phyloP scores from a whole-genome alignment of 2,113 vertebrate species.

The Phainopepla nitens region DNA sequence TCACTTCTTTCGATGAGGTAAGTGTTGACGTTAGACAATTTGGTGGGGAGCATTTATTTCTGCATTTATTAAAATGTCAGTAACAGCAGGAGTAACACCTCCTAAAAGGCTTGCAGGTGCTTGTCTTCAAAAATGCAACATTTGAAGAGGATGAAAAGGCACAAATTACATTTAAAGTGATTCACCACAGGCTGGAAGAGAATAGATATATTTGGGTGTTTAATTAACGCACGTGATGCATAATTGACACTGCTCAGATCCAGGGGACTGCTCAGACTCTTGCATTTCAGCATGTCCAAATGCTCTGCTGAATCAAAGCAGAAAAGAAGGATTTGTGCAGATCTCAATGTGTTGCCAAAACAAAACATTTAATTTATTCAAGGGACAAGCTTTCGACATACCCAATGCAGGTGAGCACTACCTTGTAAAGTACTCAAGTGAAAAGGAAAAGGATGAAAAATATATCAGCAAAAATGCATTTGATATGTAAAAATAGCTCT shows the following conservation, averaged over 20 bases:
- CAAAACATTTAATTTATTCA: conserved; percentile 32
- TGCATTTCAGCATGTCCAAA: conserved; percentile 2
- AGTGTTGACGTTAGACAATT: conserved; percentile 68
- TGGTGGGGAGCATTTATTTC: conserved; percentile 64
- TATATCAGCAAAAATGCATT: conserved; percentile 12
- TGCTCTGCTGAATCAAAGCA: neutral
- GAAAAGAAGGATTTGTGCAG: neutral
- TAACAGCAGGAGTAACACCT: conserved; percentile 50
- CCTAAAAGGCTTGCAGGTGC: conserved; percentile 64
- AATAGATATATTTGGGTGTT: neutral
- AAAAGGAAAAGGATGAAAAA: conserved; percentile 38
- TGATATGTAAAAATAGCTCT: neutral
- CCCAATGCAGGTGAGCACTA: neutral
- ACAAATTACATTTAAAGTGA: neutral
- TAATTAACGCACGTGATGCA: neutral
- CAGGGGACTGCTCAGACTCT: neutral
- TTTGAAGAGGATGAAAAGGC: conserved; percentile 1
- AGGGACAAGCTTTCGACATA: neutral
- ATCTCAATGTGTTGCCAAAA: neutral
- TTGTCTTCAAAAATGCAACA: conserved; percentile 46
- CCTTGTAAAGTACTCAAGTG: neutral
- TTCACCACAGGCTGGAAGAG: neutral
- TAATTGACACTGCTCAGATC: neutral
- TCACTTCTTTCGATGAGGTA: conserved; percentile 60
- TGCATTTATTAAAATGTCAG: conserved; percentile 72